Percentiles rank a stretch among this genome's conserved stretches.
These are phyloP conservation scores for western clawed frog (Xenopus tropicalis) DNA, from an alignment of 2,113 vertebrate species.

Conservation along the genomic window DNA sequence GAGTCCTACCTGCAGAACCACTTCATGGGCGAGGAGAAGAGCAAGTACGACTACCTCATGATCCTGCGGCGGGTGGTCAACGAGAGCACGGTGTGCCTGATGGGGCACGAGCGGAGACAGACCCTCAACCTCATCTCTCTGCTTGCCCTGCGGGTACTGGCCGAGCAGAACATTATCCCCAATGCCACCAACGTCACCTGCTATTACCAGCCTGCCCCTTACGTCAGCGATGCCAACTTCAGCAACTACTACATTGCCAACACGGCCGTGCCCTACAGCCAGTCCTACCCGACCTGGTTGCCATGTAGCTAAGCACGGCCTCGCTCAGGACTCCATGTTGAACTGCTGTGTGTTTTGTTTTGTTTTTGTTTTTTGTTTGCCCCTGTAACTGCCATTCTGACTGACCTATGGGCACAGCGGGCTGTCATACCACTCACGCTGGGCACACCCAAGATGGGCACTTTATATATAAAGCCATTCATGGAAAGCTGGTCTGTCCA, in stretches of 20 bases:
- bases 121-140: constrained; percentile 93
- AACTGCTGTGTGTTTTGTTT: no score
- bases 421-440: neutral
- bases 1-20: constrained; percentile 97
- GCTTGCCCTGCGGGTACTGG: constrained; percentile 84
- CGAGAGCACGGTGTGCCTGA: constrained; percentile 97
- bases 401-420: neutral
- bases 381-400: neutral
- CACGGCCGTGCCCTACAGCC: constrained; percentile 69
- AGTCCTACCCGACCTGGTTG: constrained; percentile 93
- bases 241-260: constrained; percentile 92
- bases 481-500: neutral
- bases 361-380: neutral
- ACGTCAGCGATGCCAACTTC: constrained; percentile 92
- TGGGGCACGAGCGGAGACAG: constrained; percentile 93
- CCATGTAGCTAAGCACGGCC: constrained; percentile 80
- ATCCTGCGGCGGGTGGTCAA: constrained; percentile 90
- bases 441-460: neutral
- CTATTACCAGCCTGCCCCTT: constrained; percentile 96
- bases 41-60: constrained; percentile 97
- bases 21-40: constrained; percentile 89
- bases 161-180: constrained; percentile 91
- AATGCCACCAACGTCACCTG: constrained; percentile 91
- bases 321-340: no score
- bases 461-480: neutral